Evolutionary conservation across 1,140 invertebrate genomes (phyloP).

Genomic region (Halyomorpha halys): DNA sequence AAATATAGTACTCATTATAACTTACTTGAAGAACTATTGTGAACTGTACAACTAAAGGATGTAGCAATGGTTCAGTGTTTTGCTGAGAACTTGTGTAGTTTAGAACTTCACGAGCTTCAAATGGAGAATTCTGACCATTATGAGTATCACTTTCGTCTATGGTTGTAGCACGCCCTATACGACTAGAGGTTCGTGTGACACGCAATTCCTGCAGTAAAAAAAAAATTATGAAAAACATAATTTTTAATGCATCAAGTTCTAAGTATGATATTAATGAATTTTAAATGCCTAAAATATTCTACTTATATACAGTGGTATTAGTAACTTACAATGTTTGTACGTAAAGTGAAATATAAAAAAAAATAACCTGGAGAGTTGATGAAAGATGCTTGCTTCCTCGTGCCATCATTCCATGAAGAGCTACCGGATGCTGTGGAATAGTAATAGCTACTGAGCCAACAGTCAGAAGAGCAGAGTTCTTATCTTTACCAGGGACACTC

Average conservation of each 20-base stretch:
- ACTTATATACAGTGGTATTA: too few species aligned
- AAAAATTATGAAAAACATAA: not conserved
- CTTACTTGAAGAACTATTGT: slow-evolving; percentile 32
- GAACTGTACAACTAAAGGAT: slow-evolving; percentile 78
- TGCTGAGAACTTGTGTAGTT: slow-evolving; percentile 32
- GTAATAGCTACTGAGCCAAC: slow-evolving; percentile 84
- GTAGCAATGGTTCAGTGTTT: slow-evolving; percentile 33
- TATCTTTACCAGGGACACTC: slow-evolving; percentile 63
- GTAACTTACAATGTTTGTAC: too few species aligned
- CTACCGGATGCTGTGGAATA: slow-evolving; percentile 93
- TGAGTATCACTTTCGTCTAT: slow-evolving; percentile 42
- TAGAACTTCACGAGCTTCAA: slow-evolving; percentile 37
- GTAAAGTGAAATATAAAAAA: not conserved
- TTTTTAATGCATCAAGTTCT: too few species aligned
- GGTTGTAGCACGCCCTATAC: slow-evolving; percentile 49
- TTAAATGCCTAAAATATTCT: too few species aligned
- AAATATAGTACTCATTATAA: too few species aligned
- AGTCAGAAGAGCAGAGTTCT: slow-evolving; percentile 76
- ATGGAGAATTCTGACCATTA: slow-evolving; percentile 47
- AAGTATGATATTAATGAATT: too few species aligned
- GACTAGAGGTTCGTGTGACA: slow-evolving; percentile 63
- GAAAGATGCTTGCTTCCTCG: slow-evolving; percentile 84
- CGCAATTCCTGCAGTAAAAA: slow-evolving; percentile 49
- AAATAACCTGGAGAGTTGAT: slow-evolving; percentile 65
- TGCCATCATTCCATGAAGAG: slow-evolving; percentile 93